Conservation (phyloP, 2,113 vertebrate species). For the Atractosteus spatula region DNA sequence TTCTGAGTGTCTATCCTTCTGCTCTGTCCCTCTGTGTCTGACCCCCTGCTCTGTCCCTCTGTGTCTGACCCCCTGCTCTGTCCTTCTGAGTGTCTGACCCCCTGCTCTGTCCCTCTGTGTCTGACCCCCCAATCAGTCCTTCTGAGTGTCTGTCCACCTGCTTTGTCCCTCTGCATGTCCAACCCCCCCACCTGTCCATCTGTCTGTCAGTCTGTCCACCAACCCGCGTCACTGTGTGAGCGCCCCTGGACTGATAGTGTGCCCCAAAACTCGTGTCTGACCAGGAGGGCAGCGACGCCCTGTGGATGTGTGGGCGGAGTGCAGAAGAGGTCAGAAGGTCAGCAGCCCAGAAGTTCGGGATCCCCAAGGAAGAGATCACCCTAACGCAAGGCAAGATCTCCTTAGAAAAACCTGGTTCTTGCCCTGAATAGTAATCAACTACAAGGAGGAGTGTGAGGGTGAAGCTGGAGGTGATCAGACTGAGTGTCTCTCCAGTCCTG, state of each 20-base stretch:
- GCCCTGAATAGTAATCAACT: too few relatives aligned
- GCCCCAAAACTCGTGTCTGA: not conserved
- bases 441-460: too few relatives aligned
- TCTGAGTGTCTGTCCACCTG: too few relatives aligned
- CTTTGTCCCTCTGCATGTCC: not conserved
- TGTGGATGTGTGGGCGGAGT: constrained; percentile 74
- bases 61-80: not conserved
- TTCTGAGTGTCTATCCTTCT: not conserved
- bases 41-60: not conserved
- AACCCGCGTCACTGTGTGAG: too few relatives aligned
- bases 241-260: too few relatives aligned
- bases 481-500: too few relatives aligned
- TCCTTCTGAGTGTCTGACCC: not conserved
- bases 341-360: constrained; percentile 65
- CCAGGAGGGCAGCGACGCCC: constrained; percentile 43
- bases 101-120: too few relatives aligned
- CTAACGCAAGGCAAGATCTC: constrained; percentile 67
- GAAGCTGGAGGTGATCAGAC: too few relatives aligned
- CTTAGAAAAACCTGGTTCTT: not conserved
- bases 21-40: not conserved
- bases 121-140: too few relatives aligned
- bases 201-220: too few relatives aligned
- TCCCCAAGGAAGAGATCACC: constrained; percentile 49
- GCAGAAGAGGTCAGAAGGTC: constrained; percentile 69
- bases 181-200: not conserved